phyloP scores from a whole-genome alignment of 2,113 vertebrate species.

The Balaeniceps rex region DNA sequence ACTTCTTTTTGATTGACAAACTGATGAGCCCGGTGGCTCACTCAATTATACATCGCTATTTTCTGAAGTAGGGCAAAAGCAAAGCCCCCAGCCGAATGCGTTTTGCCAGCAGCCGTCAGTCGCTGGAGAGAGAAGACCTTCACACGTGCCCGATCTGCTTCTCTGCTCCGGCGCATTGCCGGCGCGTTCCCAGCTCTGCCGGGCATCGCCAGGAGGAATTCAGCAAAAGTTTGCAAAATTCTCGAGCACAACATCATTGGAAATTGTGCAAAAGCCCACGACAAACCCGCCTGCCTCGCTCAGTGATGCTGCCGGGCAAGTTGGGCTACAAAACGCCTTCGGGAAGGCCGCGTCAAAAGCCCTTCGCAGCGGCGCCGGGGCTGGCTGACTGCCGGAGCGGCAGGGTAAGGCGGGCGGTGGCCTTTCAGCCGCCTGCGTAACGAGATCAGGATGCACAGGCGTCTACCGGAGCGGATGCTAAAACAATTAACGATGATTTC shows the following conservation, averaged over 20 bases:
- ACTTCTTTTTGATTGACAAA: neutral
- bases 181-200: accelerated
- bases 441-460: neutral
- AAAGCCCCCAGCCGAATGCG: neutral
- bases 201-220: neutral
- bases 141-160: accelerated
- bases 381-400: neutral
- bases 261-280: neutral
- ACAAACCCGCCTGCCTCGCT: neutral
- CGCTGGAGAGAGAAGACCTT: neutral
- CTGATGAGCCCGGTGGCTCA: neutral
- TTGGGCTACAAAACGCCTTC: neutral
- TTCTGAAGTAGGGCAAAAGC: neutral
- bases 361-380: neutral
- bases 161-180: neutral
- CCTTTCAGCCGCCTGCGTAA: neutral
- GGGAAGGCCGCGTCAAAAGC: neutral
- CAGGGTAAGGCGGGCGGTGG: neutral
- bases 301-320: accelerated
- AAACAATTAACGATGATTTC: neutral
- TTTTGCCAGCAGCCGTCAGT: neutral
- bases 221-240: neutral
- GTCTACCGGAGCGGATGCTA: neutral
- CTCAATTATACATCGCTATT: accelerated
- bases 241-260: accelerated